Evolutionary conservation across 2,797 vertebrate species (phyloP), one percentile per base, ranked within the genome.

Genomic region (Hydrophis major): DNA sequence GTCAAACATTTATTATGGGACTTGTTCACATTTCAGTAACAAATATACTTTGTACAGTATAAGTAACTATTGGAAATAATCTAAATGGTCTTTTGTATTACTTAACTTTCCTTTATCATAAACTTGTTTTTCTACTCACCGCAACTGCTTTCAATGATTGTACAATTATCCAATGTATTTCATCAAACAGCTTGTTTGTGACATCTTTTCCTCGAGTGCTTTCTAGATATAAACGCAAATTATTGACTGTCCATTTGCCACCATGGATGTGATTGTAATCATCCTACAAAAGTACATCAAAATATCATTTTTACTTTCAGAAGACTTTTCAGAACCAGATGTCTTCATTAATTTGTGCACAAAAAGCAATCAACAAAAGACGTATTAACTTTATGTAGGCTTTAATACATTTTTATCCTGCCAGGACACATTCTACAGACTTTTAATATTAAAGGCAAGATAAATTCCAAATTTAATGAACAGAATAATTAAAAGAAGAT

Each of bases 221-320:
- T 97, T 99, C 99, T 94, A 99, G 97, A 96, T 99, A 99, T 88
- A 99, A 97, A 20, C 99, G 98, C 90, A 98, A 97, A 96, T 99
- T 99, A 96, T 97, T 99, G 96, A 99, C 99, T 0, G 99, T 99
- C 99, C 99, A 99, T 96, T 99, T 99, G 93, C 99, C 99, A 56
- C 99, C 99, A 0, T 99, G 99, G 93, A 99, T 98, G 47, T 99
- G 99, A 97, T 99, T 99, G 97, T 99, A 99, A 96, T 99, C 99
- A 87, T 99, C 99, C 99, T 99, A 95, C 59, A 60, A 50, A 92
- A 89, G 88, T 47, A 95, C 94, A 37, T 25, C 63, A 59, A 88
- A 60, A 47, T 47, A 20, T 13, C 55, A 63, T 87, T 32, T 37
- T 18, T 47, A n/a, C 4, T 25, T 66, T 16, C 61, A 27, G 32